Evolutionary conservation across 2,888 invertebrate species (phyloP), one percentile per base, ranked within the genome.

Genomic region (Cataglyphis rosenhaueri): DNA sequence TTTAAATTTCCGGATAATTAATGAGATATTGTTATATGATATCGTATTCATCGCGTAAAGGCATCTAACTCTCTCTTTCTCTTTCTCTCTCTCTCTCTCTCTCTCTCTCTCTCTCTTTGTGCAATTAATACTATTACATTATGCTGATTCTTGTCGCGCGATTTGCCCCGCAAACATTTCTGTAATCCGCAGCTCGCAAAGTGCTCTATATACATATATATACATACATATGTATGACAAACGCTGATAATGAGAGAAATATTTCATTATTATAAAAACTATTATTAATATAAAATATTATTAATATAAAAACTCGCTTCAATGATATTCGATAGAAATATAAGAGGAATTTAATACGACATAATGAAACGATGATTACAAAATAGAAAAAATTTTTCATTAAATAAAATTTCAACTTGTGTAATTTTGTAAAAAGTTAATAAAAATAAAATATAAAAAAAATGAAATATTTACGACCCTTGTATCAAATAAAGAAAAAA

Each of bases 51-150:
- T 55, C 15, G 29, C 55, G 10, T 6, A 0, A 9, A 21, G 18
- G 35, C 25, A 35, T 38, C 12, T 59, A 59, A 38, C 21, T 5
- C 12, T 59, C n/a, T 57, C 21, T 57, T 10, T 29, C 35, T 35
- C 21, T 21, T 0, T 21, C 21, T 21, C 21, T 21, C n/a, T 57
- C 21, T 57, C 21, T 29, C 35, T 35, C 21, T 21, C 21, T 21
- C 21, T 21, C 21, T 21, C 21, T 21, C 21, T 21, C 21, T 21
- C 15, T 74, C 41, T 55, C n/a, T 32, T 1, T 57, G 29, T 15
- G 29, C n/a, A 57, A 76, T 76, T 68, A 76, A 76, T 38, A 38
- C 29, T 55, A 68, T 66, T 38, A n/a, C 8, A 55, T 66, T 55
- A 41, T 5, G n/a, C 52, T 9, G n/a, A 70, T 29, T 55, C 66